A percentile compares a stretch with the other conserved stretches of the same genome.
These are phyloP conservation scores for Camelus dromedarius DNA, from an alignment of 2,113 vertebrate genomes.

Conservation along the genomic window DNA sequence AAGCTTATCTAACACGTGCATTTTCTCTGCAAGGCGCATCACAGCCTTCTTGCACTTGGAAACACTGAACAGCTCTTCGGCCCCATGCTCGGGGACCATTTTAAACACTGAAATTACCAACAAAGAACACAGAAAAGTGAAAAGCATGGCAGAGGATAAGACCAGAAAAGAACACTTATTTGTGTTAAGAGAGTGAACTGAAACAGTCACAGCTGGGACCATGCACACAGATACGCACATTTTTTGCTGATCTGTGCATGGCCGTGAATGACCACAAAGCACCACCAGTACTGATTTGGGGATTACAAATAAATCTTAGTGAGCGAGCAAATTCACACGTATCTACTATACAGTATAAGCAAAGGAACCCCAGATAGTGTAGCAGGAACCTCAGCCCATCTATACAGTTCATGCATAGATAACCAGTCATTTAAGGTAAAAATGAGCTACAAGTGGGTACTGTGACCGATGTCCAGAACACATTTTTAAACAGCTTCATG, in stretches of 20 bases:
- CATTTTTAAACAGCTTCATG: not conserved
- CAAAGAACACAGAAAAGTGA: not conserved
- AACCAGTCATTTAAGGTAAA: not conserved
- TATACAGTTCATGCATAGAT: not conserved
- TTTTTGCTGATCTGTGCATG: not conserved
- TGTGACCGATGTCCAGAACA: not conserved
- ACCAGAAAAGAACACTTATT: not conserved
- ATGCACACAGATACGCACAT: rapidly evolving
- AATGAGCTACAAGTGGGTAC: not conserved
- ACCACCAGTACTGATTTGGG: not conserved
- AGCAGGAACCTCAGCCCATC: not conserved
- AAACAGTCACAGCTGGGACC: not conserved
- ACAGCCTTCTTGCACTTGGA: not conserved
- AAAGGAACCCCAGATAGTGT: not conserved
- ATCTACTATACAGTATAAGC: not conserved
- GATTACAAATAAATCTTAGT: not conserved
- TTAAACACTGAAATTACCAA: not conserved
- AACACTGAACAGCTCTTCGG: not conserved
- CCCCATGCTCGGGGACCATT: not conserved
- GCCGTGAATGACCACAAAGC: not conserved
- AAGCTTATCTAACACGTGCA: not conserved
- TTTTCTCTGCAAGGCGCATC: not conserved
- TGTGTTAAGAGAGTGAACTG: not conserved
- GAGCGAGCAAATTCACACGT: not conserved
- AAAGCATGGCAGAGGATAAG: not conserved